A percentile compares a stretch with the other conserved stretches of the same genome.
Conservation (phyloP, 2,113 vertebrate genomes). For the Caracal caracal region DNA sequence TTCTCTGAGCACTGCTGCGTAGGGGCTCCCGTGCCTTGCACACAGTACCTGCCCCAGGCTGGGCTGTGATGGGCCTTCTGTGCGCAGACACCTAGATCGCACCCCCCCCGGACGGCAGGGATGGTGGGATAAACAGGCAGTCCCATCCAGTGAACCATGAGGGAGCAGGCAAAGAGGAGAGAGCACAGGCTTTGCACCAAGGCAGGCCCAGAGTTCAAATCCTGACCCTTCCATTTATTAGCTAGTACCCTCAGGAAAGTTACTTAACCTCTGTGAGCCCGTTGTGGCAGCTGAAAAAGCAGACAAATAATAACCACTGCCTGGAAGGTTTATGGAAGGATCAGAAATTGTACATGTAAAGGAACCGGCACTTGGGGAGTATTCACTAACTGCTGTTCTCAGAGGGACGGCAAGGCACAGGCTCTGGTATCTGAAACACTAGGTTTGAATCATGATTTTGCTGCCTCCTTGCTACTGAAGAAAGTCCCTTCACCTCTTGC, state of each 20-base stretch:
- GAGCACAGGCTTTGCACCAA: not conserved
- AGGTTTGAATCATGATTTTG: not conserved
- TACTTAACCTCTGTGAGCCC: not conserved
- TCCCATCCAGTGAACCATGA: not conserved
- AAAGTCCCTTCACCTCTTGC: not conserved
- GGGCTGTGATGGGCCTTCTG: not conserved
- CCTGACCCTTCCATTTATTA: not conserved
- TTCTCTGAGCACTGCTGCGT: not conserved
- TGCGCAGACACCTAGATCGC: not conserved
- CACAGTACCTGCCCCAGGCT: not conserved
- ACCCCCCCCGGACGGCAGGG: not conserved
- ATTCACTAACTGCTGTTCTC: not conserved
- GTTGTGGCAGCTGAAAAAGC: not conserved
- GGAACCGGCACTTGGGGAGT: not conserved
- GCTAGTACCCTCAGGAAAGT: rapidly evolving
- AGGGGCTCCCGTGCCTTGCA: not conserved
- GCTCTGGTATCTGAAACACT: not conserved
- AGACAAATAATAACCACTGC: not conserved
- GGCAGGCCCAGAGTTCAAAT: not conserved
- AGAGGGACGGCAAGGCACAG: not conserved
- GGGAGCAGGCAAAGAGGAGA: not conserved
- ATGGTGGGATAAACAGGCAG: not conserved
- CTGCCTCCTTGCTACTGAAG: not conserved
- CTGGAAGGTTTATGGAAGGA: not conserved
- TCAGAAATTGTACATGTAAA: not conserved